Conservation (phyloP, 2,113 vertebrate species). For the Nothocercus nigrocapillus region DNA sequence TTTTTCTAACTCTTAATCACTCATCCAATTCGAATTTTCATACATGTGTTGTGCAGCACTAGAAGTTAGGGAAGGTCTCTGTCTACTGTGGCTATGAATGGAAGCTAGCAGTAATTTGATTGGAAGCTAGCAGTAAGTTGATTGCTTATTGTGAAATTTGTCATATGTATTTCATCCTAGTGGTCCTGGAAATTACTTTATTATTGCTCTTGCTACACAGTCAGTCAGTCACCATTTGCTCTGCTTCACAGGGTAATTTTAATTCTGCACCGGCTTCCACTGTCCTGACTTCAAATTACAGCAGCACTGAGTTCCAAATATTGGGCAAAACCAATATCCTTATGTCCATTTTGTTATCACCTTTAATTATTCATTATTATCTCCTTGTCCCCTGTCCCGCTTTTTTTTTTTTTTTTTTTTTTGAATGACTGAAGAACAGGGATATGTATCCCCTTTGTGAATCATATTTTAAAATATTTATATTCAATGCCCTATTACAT, state of each 20-base stretch:
- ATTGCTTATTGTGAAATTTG: not conserved
- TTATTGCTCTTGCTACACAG: not conserved
- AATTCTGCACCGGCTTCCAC: not conserved
- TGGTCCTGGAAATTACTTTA: not conserved
- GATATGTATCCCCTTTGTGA: not conserved
- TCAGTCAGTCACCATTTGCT: not conserved
- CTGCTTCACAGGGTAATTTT: not conserved
- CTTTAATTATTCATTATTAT: not conserved
- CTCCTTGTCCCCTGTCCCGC: not conserved
- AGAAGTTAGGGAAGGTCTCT: not conserved
- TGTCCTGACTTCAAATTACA: not conserved
- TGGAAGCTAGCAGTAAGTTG: not conserved
- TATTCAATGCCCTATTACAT: not conserved
- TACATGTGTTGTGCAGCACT: not conserved
- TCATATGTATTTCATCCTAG: not conserved
- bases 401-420: not conserved
- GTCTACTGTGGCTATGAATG: not conserved
- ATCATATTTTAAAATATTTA: conserved; percentile 6
- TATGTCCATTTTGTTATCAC: not conserved
- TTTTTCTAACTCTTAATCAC: not conserved
- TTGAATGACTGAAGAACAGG: not conserved
- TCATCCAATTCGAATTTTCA: not conserved
- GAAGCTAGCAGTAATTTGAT: not conserved
- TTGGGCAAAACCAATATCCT: not conserved
- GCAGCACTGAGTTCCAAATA: not conserved